These are phyloP conservation scores for Dipodomys spectabilis DNA, from an alignment of 2,113 vertebrate genomes.

Conservation along the genomic window DNA sequence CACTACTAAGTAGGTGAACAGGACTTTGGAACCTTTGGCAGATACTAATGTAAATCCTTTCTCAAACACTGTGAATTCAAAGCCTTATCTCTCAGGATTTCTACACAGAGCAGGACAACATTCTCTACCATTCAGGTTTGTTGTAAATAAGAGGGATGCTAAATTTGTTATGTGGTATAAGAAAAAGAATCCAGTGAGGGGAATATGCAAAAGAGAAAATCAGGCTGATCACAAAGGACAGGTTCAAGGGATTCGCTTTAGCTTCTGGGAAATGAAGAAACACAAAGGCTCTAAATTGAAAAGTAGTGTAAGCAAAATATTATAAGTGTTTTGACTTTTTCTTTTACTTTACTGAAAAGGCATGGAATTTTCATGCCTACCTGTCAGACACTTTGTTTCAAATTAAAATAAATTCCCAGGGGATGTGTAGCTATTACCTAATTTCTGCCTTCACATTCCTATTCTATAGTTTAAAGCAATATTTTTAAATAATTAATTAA, in stretches of 20 bases:
- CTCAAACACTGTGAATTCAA: neutral
- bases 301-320: neutral
- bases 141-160: neutral
- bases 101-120: neutral
- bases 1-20: rapidly evolving
- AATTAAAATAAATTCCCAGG: neutral
- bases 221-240: neutral
- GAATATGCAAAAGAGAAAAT: neutral
- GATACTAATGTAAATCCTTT: neutral
- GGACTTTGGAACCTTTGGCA: neutral
- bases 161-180: too few species aligned
- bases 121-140: neutral
- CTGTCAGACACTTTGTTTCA: neutral
- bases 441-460: neutral
- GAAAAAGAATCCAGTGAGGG: neutral
- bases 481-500: neutral
- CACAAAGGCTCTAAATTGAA: neutral
- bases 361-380: neutral
- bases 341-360: neutral
- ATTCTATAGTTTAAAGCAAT: constrained; percentile 6
- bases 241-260: neutral
- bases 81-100: neutral
- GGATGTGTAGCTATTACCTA: neutral
- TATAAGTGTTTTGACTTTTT: neutral
- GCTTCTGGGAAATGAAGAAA: neutral